These are phyloP conservation scores for Zoanthus gigantus DNA, from an alignment of 92 coral and sea anemone genomes.

Conservation along the genomic window DNA sequence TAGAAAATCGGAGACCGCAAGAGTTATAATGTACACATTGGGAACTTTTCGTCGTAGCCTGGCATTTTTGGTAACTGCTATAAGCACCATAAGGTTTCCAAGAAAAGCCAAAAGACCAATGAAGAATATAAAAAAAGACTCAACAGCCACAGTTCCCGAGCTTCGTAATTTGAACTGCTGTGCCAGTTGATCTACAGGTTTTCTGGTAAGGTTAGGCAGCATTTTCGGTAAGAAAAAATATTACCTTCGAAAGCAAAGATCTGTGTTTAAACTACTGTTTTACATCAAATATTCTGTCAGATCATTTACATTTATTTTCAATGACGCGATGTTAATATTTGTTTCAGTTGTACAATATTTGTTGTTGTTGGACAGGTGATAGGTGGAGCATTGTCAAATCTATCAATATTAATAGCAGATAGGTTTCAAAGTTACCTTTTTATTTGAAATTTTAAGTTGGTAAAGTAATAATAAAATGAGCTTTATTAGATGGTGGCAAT, in stretches of 20 bases:
- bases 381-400: background rate
- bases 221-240: too few relatives aligned
- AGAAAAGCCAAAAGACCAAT: slow-evolving; percentile 62
- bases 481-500: too few relatives aligned
- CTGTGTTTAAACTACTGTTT: too few relatives aligned
- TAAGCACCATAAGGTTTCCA: slow-evolving; percentile 73
- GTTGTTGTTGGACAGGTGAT: too few relatives aligned
- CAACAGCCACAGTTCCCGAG: background rate
- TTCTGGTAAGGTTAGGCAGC: background rate
- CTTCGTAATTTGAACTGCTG: background rate
- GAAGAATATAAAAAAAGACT: slow-evolving; percentile 56
- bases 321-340: too few relatives aligned
- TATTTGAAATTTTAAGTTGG: background rate
- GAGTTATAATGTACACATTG: slow-evolving; percentile 71
- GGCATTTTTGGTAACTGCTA: slow-evolving; percentile 70
- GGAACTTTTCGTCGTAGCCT: slow-evolving; percentile 63
- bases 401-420: background rate
- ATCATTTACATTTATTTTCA: too few relatives aligned
- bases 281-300: too few relatives aligned
- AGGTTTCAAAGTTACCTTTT: background rate
- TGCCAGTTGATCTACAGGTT: background rate
- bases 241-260: too few relatives aligned
- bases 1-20: slow-evolving; percentile 79
- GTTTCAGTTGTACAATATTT: too few relatives aligned
- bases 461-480: background rate